Percentiles rank a stretch among this genome's conserved stretches.
Evolutionary conservation across 2,113 vertebrate species (phyloP).

Genomic region (Bolborhynchus lineola): DNA sequence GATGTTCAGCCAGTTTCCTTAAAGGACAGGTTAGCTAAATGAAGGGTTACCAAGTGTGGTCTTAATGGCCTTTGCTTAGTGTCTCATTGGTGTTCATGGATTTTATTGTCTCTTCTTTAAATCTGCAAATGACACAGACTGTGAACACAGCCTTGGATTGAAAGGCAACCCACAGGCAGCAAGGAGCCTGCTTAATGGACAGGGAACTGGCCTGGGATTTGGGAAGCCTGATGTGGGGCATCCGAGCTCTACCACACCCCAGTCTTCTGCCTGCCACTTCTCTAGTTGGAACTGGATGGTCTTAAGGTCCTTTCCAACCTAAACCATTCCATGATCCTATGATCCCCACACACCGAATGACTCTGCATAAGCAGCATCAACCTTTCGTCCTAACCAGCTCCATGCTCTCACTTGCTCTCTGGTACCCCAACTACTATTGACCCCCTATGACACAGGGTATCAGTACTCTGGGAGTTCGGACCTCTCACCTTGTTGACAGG

Average conservation of each 20-base stretch:
- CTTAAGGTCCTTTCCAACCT: background rate
- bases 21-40: background rate
- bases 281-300: background rate
- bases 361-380: background rate
- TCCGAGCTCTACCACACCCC: background rate
- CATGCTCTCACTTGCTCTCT: background rate
- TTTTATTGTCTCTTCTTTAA: background rate
- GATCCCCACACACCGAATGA: accelerated
- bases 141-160: background rate
- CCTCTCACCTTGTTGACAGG: background rate
- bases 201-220: background rate
- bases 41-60: background rate
- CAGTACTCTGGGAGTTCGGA: background rate
- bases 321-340: background rate
- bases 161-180: background rate
- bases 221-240: background rate
- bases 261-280: background rate
- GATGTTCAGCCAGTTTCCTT: background rate
- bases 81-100: background rate
- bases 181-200: background rate
- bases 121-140: background rate
- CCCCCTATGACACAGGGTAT: accelerated
- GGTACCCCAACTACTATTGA: background rate
- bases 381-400: background rate
- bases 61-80: background rate